Conservation (phyloP, 2,113 vertebrate genomes). For the Ornithorhynchus anatinus region DNA sequence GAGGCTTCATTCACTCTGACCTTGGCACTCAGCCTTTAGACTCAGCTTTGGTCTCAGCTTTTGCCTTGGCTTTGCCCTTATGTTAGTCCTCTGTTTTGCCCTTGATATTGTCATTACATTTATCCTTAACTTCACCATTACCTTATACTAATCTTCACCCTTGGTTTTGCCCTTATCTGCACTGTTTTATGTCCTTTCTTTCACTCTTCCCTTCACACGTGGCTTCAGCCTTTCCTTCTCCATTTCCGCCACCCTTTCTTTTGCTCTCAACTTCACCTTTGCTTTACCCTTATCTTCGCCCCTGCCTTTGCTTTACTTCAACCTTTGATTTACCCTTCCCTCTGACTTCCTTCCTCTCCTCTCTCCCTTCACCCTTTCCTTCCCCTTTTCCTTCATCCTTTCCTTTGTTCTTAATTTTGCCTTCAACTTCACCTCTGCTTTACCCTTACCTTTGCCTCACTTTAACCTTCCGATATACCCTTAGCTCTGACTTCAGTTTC, state of each 20-base stretch:
- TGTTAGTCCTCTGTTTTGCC: not conserved
- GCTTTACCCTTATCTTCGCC: not conserved
- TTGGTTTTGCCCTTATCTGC: not conserved
- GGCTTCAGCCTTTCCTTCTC: accelerated
- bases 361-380: no score
- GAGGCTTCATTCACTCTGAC: no score
- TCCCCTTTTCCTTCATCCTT: no score
- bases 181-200: not conserved
- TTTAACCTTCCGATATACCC: not conserved
- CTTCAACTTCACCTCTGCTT: accelerated
- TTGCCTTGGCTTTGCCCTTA: accelerated
- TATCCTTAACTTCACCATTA: not conserved
- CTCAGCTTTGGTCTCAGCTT: not conserved
- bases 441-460: not conserved
- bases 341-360: no score
- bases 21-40: no score
- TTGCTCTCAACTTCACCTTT: not conserved
- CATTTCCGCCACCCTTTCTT: not conserved
- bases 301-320: no score
- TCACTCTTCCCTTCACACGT: not conserved
- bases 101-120: no score
- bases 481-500: no score
- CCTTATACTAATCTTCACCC: not conserved
- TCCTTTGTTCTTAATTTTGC: not conserved
- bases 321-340: not conserved